These are phyloP conservation scores for Smittia aterrima DNA, from an alignment of 2,888 invertebrate genomes.

Conservation along the genomic window DNA sequence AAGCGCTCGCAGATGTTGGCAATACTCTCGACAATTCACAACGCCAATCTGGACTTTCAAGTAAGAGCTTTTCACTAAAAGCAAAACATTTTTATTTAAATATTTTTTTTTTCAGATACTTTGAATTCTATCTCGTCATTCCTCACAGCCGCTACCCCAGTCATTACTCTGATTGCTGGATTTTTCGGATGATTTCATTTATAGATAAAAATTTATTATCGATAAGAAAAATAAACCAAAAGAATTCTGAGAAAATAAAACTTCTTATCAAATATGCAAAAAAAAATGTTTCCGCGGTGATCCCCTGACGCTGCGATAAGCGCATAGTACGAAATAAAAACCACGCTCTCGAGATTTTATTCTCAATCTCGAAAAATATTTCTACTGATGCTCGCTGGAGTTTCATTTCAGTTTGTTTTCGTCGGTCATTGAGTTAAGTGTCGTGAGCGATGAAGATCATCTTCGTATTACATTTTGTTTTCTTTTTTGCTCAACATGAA, in stretches of 20 bases:
- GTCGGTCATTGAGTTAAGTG: neutral
- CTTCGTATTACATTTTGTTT: neutral
- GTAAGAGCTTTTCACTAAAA: neutral
- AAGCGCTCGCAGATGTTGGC: neutral
- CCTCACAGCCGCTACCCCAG: neutral
- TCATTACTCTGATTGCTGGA: neutral
- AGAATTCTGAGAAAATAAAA: neutral
- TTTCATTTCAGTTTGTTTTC: conserved; percentile 1
- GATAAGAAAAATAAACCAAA: neutral
- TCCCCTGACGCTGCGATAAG: neutral
- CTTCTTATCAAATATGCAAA: conserved; percentile 1
- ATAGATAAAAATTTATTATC: neutral
- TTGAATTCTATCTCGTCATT: neutral
- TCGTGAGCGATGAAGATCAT: neutral
- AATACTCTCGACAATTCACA: neutral
- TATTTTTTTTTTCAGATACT: conserved; percentile 12
- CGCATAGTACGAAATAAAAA: neutral
- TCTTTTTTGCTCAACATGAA: neutral
- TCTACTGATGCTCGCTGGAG: neutral
- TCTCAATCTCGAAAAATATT: neutral
- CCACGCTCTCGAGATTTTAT: neutral
- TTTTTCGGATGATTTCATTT: conserved; percentile 7
- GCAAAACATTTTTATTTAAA: neutral
- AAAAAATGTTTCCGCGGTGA: neutral
- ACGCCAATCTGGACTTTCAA: conserved; percentile 4